Conservation (phyloP, 2,113 vertebrate species). For the Nerophis ophidion region DNA sequence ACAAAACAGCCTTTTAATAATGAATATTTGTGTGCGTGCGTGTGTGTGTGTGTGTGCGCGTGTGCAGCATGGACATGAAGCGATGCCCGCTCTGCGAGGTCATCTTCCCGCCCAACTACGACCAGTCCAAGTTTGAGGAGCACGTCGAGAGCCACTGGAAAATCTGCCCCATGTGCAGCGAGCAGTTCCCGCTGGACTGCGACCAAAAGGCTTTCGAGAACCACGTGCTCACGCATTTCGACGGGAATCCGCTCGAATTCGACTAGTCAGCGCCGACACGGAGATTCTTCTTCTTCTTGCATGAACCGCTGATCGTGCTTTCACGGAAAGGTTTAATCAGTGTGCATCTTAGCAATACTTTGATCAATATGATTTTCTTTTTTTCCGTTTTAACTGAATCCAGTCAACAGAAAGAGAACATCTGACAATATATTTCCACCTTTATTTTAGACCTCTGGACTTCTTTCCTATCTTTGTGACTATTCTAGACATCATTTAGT, state of each 20-base stretch:
- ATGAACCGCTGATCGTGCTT: slow-evolving; percentile 57
- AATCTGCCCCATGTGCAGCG: slow-evolving; percentile 95
- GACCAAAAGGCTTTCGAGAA: slow-evolving; percentile 93
- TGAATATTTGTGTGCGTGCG: too few species aligned
- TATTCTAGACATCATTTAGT: slow-evolving; percentile 26
- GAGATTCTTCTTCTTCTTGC: slow-evolving; percentile 33
- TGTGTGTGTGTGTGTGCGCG: background rate
- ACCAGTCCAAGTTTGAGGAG: slow-evolving; percentile 95
- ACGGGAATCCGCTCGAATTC: slow-evolving; percentile 82
- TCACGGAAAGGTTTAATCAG: background rate
- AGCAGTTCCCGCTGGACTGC: slow-evolving; percentile 95
- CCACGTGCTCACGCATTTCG: slow-evolving; percentile 94
- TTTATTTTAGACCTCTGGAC: too few species aligned
- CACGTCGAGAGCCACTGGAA: slow-evolving; percentile 99
- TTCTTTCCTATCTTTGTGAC: slow-evolving; percentile 41
- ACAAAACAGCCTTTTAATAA: slow-evolving; percentile 6
- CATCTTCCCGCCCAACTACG: slow-evolving; percentile 96
- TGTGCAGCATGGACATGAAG: slow-evolving; percentile 83
- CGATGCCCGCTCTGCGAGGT: slow-evolving; percentile 92
- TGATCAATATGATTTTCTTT: too few species aligned
- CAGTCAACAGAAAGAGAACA: too few species aligned
- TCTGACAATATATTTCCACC: too few species aligned
- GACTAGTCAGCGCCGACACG: slow-evolving; percentile 63
- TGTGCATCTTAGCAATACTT: background rate
- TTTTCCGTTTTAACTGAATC: too few species aligned